Evolutionary conservation across 2,888 invertebrate genomes (phyloP).

Genomic region (Cordylochernes scorpioides): DNA sequence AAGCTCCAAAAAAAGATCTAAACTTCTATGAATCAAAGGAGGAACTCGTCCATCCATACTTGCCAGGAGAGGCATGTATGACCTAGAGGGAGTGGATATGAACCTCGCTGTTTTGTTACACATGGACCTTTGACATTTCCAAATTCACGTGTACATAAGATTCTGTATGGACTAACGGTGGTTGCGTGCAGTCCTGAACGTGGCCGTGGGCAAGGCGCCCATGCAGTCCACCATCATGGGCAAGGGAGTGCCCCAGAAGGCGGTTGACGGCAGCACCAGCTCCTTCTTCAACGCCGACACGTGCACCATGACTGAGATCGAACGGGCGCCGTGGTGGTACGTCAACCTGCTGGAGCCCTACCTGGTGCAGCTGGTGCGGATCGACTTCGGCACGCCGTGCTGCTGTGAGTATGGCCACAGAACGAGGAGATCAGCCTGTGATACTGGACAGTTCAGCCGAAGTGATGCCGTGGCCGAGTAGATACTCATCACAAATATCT

Average conservation of each 20-base stretch:
- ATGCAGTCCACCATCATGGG: constrained; percentile 67
- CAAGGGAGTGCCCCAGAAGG: constrained; percentile 60
- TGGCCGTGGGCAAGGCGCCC: constrained; percentile 76
- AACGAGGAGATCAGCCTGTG: neutral
- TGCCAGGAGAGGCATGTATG: no score
- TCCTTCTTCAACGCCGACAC: constrained; percentile 52
- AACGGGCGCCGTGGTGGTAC: constrained; percentile 72
- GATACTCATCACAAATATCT: no score
- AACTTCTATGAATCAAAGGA: no score
- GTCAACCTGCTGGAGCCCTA: constrained; percentile 76
- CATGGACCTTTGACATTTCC: no score
- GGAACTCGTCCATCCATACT: no score
- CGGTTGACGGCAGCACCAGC: constrained; percentile 67
- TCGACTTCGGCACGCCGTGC: constrained; percentile 70
- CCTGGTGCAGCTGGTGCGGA: constrained; percentile 68
- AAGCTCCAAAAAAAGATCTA: no score
- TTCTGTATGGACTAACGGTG: no score
- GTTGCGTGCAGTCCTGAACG: constrained; percentile 58
- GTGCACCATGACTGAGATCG: constrained; percentile 43
- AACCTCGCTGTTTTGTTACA: no score
- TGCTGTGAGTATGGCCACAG: constrained; percentile 29
- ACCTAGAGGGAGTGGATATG: no score
- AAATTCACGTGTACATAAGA: no score
- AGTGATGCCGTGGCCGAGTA: no score
- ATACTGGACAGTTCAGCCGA: no score